Evolutionary conservation across 2,797 vertebrate species (phyloP).

Genomic region (Xyrichtys novacula): DNA sequence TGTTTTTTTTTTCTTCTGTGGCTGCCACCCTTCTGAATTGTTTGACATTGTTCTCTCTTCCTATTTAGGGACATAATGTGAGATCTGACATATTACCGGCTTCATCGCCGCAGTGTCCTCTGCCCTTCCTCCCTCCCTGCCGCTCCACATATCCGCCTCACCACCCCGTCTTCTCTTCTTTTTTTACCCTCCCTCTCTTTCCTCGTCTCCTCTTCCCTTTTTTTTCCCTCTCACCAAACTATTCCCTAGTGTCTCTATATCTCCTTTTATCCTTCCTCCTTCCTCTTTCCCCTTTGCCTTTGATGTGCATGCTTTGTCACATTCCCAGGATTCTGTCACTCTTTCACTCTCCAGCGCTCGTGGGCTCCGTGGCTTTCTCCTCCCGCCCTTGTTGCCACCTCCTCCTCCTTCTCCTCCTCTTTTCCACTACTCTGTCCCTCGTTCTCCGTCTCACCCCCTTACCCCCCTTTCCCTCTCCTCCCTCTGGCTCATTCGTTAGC

Average conservation of each 20-base stretch:
- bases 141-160: constrained; percentile 24
- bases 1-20: constrained; percentile 3
- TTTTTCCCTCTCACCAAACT: constrained; percentile 30
- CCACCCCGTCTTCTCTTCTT: constrained; percentile 49
- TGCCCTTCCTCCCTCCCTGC: constrained; percentile 58
- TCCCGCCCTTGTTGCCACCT: constrained; percentile 61
- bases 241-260: constrained; percentile 29
- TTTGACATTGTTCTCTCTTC: constrained; percentile 50
- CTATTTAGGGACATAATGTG: constrained; percentile 38
- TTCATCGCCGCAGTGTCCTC: constrained; percentile 75
- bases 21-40: constrained; percentile 1
- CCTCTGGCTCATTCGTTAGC: constrained; percentile 72
- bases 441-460: constrained; percentile 58
- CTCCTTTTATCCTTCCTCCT: constrained; percentile 39
- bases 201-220: constrained; percentile 43
- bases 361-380: constrained; percentile 57
- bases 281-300: constrained; percentile 34
- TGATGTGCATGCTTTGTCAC: constrained; percentile 77
- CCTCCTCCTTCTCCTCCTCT: constrained; percentile 35
- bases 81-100: constrained; percentile 72
- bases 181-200: constrained; percentile 45
- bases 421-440: constrained; percentile 55
- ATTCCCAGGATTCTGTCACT: constrained; percentile 73
- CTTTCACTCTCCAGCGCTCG: constrained; percentile 55
- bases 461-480: constrained; percentile 55